Evolutionary conservation across 2,113 vertebrate genomes (phyloP).

Genomic region (Leucoraja erinaceus): DNA sequence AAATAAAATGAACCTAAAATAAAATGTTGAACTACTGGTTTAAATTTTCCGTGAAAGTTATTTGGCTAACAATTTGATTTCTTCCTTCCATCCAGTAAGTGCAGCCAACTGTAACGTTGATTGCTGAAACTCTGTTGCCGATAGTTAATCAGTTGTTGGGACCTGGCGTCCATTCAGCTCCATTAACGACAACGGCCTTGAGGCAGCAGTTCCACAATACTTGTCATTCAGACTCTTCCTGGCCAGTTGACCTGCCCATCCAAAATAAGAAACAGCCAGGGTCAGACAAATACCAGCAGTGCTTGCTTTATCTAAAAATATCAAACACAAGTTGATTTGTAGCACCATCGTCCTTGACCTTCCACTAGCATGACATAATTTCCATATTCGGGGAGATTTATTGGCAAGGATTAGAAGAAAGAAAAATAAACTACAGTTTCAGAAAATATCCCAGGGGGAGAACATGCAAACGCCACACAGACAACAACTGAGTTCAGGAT

Average conservation of each 20-base stretch:
- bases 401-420: slow-evolving; percentile 16
- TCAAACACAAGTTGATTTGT: slow-evolving; percentile 16
- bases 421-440: slow-evolving; percentile 2
- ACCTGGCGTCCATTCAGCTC: slow-evolving; percentile 18
- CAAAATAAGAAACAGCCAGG: slow-evolving; percentile 15
- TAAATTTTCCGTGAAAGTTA: not conserved
- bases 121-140: slow-evolving; percentile 30
- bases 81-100: slow-evolving; percentile 3
- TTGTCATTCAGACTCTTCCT: slow-evolving; percentile 32
- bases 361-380: slow-evolving; percentile 27
- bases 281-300: slow-evolving; percentile 6
- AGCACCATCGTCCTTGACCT: slow-evolving; percentile 35
- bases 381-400: slow-evolving; percentile 2
- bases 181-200: slow-evolving; percentile 19
- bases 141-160: slow-evolving; percentile 23
- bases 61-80: not conserved
- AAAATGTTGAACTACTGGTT: not conserved
- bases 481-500: too few species aligned
- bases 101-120: slow-evolving; percentile 20
- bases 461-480: too few species aligned
- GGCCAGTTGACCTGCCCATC: not conserved
- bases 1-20: not conserved
- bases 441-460: not conserved
- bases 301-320: slow-evolving; percentile 33
- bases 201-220: slow-evolving; percentile 9